A percentile compares a stretch with the other conserved stretches of the same genome.
phyloP scores from a whole-genome alignment of 2,888 invertebrate species.

The Mystacides longicornis region DNA sequence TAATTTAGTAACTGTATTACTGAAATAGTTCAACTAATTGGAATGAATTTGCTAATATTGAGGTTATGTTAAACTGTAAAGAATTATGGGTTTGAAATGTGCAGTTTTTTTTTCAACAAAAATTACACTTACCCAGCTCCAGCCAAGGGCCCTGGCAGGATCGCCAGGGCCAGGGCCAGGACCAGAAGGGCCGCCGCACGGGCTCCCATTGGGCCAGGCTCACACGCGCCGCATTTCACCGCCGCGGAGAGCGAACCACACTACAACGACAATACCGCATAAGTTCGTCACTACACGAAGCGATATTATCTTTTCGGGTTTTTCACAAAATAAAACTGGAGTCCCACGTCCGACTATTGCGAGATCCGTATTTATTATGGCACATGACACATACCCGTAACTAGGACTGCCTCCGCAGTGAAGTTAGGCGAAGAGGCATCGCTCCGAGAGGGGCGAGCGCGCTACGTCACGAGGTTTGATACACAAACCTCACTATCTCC shows the following conservation, averaged over 20 bases:
- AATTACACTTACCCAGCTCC: slow-evolving; percentile 59
- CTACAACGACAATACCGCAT: slow-evolving; percentile 22
- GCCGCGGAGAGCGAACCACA: slow-evolving; percentile 28
- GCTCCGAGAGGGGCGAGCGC: neutral
- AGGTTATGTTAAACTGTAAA: no score
- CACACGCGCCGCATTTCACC: slow-evolving; percentile 28
- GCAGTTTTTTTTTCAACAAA: no score
- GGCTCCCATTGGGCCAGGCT: slow-evolving; percentile 33
- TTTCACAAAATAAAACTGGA: neutral
- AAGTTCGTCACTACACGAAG: slow-evolving; percentile 10
- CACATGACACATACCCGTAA: slow-evolving; percentile 18
- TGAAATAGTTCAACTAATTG: neutral
- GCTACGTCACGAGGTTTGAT: neutral
- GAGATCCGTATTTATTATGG: slow-evolving; percentile 19
- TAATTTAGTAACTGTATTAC: no score
- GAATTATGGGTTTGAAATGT: no score
- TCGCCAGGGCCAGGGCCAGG: slow-evolving; percentile 52
- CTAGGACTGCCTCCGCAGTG: slow-evolving; percentile 29
- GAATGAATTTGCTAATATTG: no score
- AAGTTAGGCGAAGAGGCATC: slow-evolving; percentile 20
- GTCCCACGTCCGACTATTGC: slow-evolving; percentile 15
- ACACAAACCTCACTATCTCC: neutral
- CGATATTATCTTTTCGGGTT: neutral
- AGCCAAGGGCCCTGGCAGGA: slow-evolving; percentile 41
- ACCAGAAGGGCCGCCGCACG: slow-evolving; percentile 53